phyloP scores from a whole-genome alignment of 2,888 invertebrate genomes.

The Agrotis puta region DNA sequence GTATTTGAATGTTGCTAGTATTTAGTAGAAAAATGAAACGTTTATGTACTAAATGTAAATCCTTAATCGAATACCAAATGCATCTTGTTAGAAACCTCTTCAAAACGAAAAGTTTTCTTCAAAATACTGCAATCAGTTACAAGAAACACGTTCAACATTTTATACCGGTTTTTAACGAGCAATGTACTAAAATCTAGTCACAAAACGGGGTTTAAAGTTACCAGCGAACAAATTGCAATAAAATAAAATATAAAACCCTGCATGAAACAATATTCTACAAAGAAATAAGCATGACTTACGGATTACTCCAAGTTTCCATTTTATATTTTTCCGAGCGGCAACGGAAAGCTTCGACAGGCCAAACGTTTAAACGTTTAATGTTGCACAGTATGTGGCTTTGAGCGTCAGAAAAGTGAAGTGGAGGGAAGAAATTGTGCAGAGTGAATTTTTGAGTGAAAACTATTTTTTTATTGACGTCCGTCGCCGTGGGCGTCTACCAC shows the following conservation, averaged over 20 bases:
- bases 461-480: no score
- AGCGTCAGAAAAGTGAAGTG: neutral
- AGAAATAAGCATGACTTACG: conserved; percentile 13
- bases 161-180: neutral
- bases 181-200: neutral
- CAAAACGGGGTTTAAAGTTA: neutral
- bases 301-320: conserved; percentile 1
- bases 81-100: neutral
- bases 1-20: neutral
- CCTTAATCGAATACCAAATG: neutral
- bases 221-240: neutral
- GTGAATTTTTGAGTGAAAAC: neutral
- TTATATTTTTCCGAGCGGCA: conserved; percentile 16
- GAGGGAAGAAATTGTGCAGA: neutral
- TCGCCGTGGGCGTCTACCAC: no score
- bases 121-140: neutral
- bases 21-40: neutral
- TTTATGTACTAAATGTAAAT: neutral
- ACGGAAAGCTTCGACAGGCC: conserved; percentile 18
- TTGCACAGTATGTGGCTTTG: conserved; percentile 23
- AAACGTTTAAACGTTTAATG: conserved; percentile 19
- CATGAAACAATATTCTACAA: conserved; percentile 8
- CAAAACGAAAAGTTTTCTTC: neutral
- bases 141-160: neutral
- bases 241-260: conserved; percentile 13